Conservation (phyloP, 2,888 invertebrate genomes). For the Temnothorax unifasciatus region DNA sequence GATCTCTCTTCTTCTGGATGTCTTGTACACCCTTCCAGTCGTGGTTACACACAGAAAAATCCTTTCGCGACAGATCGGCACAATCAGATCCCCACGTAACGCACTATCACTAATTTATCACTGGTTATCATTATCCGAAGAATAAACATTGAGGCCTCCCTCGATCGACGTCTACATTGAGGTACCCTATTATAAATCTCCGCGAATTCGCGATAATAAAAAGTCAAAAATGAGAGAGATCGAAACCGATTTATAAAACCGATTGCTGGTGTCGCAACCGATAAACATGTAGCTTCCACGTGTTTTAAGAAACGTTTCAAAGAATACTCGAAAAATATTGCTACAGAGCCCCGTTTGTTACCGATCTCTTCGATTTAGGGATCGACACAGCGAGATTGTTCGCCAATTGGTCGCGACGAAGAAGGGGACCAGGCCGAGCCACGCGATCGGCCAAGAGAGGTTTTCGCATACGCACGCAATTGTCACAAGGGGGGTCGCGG, state of each 20-base stretch:
- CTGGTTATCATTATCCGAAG: slow-evolving; percentile 43
- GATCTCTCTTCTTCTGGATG: background rate
- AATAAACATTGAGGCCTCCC: background rate
- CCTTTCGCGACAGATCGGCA: slow-evolving; percentile 53
- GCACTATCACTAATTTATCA: slow-evolving; percentile 46
- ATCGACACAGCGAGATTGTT: slow-evolving; percentile 24
- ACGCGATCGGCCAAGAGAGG: slow-evolving; percentile 23
- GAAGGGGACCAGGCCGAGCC: slow-evolving; percentile 28
- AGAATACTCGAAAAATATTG: background rate
- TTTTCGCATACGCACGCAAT: slow-evolving; percentile 40
- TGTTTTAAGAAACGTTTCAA: background rate
- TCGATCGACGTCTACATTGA: background rate
- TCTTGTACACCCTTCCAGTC: slow-evolving; percentile 72
- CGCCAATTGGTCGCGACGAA: background rate
- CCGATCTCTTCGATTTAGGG: background rate
- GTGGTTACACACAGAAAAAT: slow-evolving; percentile 59
- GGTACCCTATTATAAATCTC: background rate
- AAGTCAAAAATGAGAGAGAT: background rate
- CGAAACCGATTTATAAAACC: background rate
- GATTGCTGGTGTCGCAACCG: background rate
- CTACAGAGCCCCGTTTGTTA: background rate
- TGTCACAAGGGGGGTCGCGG: slow-evolving; percentile 58
- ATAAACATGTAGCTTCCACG: background rate
- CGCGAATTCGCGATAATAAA: background rate
- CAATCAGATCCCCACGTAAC: background rate